Conservation (phyloP, 2,113 vertebrate genomes). For the Hassar affinis region DNA sequence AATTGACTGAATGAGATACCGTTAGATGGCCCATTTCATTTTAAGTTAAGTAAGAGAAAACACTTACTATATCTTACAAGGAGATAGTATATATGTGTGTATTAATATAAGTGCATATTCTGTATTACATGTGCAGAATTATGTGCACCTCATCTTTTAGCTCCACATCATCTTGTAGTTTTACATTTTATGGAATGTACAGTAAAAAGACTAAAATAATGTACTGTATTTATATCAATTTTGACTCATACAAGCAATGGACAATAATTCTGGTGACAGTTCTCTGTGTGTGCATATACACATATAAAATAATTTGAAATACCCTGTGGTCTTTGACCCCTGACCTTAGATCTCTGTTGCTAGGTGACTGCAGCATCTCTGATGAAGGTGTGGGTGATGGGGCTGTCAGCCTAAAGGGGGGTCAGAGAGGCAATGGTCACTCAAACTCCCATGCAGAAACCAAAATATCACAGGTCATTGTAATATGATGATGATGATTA, state of each 20-base stretch:
- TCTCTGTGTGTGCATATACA: constrained; percentile 44
- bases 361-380: constrained; percentile 81
- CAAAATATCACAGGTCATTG: constrained; percentile 52
- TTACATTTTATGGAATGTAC: not conserved
- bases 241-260: not conserved
- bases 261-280: constrained; percentile 42
- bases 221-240: not conserved
- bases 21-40: not conserved
- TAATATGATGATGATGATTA: not conserved
- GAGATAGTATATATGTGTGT: not conserved
- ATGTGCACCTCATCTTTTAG: not conserved
- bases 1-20: not conserved
- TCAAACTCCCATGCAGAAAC: constrained; percentile 69
- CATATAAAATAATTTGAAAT: constrained; percentile 68
- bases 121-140: not conserved
- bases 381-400: constrained; percentile 77
- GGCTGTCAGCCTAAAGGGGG: constrained; percentile 72
- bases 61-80: not conserved
- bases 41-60: not conserved
- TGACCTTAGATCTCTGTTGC: constrained; percentile 77
- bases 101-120: not conserved
- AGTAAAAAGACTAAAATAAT: not conserved
- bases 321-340: constrained; percentile 78
- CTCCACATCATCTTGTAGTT: not conserved
- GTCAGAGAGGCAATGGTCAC: constrained; percentile 76